phyloP scores from a whole-genome alignment of 2,888 invertebrate species.

The Eudasyphora cyanicolor region DNA sequence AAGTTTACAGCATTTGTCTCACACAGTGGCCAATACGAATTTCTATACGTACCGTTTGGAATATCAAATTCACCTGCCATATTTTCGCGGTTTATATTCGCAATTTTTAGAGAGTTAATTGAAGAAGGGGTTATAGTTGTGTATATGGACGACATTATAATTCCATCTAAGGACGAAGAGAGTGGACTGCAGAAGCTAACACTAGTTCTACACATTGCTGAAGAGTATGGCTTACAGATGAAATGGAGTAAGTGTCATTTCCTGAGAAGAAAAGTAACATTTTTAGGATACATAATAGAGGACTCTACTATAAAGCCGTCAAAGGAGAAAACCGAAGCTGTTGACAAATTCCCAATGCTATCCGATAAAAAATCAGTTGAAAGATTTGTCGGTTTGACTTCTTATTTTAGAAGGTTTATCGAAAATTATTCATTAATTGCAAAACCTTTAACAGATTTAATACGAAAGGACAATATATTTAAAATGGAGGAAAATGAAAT shows the following conservation, averaged over 20 bases:
- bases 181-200: conserved; percentile 20
- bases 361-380: conserved; percentile 39
- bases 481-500: conserved; percentile 37
- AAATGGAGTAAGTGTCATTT: conserved; percentile 52
- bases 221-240: conserved; percentile 35
- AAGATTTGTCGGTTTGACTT: conserved; percentile 54
- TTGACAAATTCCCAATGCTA: conserved; percentile 44
- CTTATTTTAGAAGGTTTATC: conserved; percentile 53
- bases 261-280: conserved; percentile 28
- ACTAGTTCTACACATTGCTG: conserved; percentile 2
- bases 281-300: conserved; percentile 34
- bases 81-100: conserved; percentile 23
- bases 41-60: conserved; percentile 52
- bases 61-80: conserved; percentile 31
- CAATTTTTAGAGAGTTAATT: background rate
- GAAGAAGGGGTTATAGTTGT: conserved; percentile 1
- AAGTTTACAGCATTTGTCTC: conserved; percentile 58
- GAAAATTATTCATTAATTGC: conserved; percentile 69
- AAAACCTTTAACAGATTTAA: conserved; percentile 71
- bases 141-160: conserved; percentile 49
- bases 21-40: conserved; percentile 57
- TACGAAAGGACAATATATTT: conserved; percentile 55
- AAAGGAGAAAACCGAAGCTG: conserved; percentile 43
- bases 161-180: conserved; percentile 46
- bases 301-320: conserved; percentile 41